Evolutionary conservation across 2,113 vertebrate genomes (phyloP), one percentile per base, ranked within the genome.

Genomic region (Cinclus cinclus): DNA sequence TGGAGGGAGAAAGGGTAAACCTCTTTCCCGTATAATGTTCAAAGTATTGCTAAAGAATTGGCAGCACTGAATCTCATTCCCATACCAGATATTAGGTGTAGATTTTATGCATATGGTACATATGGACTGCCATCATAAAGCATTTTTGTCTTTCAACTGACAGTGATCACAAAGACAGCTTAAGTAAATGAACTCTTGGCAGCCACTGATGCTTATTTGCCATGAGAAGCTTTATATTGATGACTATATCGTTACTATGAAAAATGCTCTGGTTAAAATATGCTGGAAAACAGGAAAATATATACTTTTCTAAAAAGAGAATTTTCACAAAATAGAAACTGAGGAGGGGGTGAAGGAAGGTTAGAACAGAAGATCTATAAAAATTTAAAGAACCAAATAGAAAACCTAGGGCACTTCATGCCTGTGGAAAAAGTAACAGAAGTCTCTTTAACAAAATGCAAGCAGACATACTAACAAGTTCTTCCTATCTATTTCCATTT

Each of bases 401-500:
- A 78, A 80, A 90, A 83, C 65, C 16, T 73, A 81, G 53, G 78
- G 44, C 60, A n/a, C 41, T 67, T 91, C 22, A 78, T 63, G 59
- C 33, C 64, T 81, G 60, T 64, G 60, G 52, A 5, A 22, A 83
- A 50, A 92, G 53, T 83, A 79, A 58, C 20, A 75, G 56, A 67
- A 90, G 42, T 83, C 69, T 92, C 52, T 83, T 37, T 83, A 87
- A 44, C 52, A 85, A 55, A 67, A 50, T 44, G 17, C 23, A 39
- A 59, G 35, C 50, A 79, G 86, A 81, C 28, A 18, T 68, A 89
- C 83, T 98, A 97, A 98, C 42, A 60, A 42, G 17, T 87, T 75
- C 91, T 94, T 77, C 87, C 75, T 94, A 46, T 96, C 60, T 96
- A 87, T 98, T 74, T 96, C 78, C 92, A 83, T 97, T 92, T 97